A percentile compares a stretch with the other conserved stretches of the same genome.
phyloP scores from a whole-genome alignment of 1,140 invertebrate genomes.

The Orchesella cincta region DNA sequence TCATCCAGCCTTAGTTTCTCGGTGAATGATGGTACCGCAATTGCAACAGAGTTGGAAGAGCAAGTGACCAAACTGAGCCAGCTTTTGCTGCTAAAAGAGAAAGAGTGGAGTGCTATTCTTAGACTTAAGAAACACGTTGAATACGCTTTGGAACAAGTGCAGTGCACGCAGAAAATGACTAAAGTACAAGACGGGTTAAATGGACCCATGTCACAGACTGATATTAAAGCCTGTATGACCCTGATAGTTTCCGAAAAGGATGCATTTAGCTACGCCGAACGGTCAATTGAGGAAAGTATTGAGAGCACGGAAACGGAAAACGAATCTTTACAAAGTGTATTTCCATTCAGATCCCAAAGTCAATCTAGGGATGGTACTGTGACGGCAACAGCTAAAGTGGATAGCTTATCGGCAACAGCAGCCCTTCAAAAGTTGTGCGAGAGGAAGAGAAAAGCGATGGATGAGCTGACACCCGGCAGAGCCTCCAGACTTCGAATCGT shows the following conservation, averaged over 20 bases:
- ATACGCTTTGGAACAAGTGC: slow-evolving; percentile 69
- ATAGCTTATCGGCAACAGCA: slow-evolving; percentile 38
- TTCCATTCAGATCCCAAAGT: background rate
- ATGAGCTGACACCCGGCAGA: background rate
- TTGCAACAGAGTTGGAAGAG: slow-evolving; percentile 42
- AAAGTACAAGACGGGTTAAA: background rate
- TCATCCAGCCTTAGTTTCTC: slow-evolving; percentile 14
- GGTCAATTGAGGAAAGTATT: background rate
- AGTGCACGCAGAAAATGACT: slow-evolving; percentile 60
- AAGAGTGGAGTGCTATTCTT: slow-evolving; percentile 79
- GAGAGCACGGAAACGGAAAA: slow-evolving; percentile 8
- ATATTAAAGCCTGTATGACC: slow-evolving; percentile 6
- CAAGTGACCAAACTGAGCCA: slow-evolving; percentile 69
- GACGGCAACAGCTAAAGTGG: background rate
- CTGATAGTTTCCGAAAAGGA: background rate
- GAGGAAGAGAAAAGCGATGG: slow-evolving; percentile 28
- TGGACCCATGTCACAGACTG: slow-evolving; percentile 6
- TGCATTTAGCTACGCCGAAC: background rate
- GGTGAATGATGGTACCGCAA: slow-evolving; percentile 41
- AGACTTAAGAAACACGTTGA: slow-evolving; percentile 78
- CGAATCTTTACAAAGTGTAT: background rate
- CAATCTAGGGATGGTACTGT: background rate
- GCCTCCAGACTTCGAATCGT: background rate
- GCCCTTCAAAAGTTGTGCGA: slow-evolving; percentile 46
- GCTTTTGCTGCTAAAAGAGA: slow-evolving; percentile 72